Percentiles rank a stretch among this genome's conserved stretches.
Conservation (phyloP, 2,797 vertebrate species). For the Micrastur ruficollis region DNA sequence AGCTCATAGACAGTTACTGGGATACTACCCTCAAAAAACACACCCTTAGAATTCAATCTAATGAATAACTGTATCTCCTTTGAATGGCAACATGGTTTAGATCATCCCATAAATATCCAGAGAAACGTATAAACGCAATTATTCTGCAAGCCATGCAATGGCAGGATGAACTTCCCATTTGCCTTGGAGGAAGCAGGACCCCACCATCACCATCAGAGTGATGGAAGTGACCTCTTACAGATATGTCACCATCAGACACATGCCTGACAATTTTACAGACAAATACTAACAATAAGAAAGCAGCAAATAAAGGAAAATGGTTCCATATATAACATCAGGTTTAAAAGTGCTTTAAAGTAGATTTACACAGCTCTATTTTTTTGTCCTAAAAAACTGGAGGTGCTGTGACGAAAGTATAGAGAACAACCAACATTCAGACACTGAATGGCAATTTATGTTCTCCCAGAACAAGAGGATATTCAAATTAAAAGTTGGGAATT, state of each 20-base stretch:
- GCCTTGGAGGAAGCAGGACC: background rate
- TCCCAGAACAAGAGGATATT: background rate
- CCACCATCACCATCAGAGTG: background rate
- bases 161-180: background rate
- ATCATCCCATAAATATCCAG: background rate
- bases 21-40: background rate
- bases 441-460: background rate
- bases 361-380: background rate
- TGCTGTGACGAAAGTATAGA: background rate
- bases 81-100: background rate
- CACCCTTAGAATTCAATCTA: background rate
- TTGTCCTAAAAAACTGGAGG: background rate
- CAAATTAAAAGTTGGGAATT: background rate
- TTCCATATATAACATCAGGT: background rate
- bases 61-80: background rate
- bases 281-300: background rate
- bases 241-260: fast-evolving
- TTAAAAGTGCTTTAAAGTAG: background rate
- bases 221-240: background rate
- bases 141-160: background rate
- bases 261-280: background rate
- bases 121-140: background rate
- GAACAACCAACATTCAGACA: background rate
- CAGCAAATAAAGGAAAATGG: background rate
- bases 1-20: background rate